A percentile compares a stretch with the other conserved stretches of the same genome.
Evolutionary conservation across 2,888 invertebrate genomes (phyloP).

Genomic region (Muscina levida): DNA sequence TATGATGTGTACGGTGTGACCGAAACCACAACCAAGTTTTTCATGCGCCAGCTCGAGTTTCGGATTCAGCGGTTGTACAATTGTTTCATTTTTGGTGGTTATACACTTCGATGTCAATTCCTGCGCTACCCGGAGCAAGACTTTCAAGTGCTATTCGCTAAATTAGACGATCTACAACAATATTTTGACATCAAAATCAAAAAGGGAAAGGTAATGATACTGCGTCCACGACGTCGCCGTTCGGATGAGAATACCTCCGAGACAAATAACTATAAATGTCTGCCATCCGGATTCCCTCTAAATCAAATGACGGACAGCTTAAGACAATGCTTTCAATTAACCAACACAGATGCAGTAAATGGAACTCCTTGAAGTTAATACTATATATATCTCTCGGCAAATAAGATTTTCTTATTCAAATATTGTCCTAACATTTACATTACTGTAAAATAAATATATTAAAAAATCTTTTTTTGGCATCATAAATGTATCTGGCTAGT

Average conservation of each 20-base stretch:
- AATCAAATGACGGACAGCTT: slow-evolving; percentile 70
- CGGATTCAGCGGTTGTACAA: slow-evolving; percentile 75
- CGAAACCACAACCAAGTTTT: slow-evolving; percentile 72
- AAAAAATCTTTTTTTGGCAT: too few species aligned
- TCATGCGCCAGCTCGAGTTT: slow-evolving; percentile 75
- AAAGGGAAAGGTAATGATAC: slow-evolving; percentile 67
- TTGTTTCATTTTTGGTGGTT: slow-evolving; percentile 73
- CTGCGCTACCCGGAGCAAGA: slow-evolving; percentile 73
- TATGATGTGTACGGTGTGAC: slow-evolving; percentile 76
- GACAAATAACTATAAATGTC: slow-evolving; percentile 67
- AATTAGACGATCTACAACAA: slow-evolving; percentile 74
- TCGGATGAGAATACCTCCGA: neutral
- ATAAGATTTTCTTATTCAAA: too few species aligned
- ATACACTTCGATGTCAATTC: slow-evolving; percentile 74
- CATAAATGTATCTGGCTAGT: too few species aligned
- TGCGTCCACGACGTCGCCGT: slow-evolving; percentile 56
- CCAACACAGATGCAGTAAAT: too few species aligned
- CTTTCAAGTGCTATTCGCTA: slow-evolving; percentile 72
- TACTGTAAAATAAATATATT: too few species aligned
- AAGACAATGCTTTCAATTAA: slow-evolving; percentile 70
- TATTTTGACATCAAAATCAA: slow-evolving; percentile 75
- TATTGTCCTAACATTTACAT: too few species aligned
- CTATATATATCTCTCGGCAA: too few species aligned
- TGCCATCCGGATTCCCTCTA: slow-evolving; percentile 73
- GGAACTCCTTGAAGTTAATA: too few species aligned